A percentile compares a stretch with the other conserved stretches of the same genome.
These are phyloP conservation scores for Trochalopteron elliotii DNA, from an alignment of 2,113 vertebrate species.

Conservation along the genomic window DNA sequence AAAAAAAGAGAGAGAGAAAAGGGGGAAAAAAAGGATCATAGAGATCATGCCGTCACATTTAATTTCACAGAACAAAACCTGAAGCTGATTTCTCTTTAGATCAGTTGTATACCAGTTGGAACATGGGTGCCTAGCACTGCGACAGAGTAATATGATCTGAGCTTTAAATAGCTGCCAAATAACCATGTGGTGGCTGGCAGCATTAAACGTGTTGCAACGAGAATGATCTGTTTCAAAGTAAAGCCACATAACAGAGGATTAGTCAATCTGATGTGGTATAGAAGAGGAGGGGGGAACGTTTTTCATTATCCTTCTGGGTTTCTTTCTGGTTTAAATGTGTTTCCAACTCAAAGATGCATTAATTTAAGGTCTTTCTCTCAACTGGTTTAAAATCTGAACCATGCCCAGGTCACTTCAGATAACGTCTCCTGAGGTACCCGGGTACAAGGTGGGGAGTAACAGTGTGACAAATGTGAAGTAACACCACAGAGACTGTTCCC, in stretches of 20 bases:
- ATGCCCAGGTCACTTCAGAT: background rate
- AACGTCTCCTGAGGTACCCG: background rate
- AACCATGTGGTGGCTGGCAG: slow-evolving; percentile 67
- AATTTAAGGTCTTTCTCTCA: background rate
- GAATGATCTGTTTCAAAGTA: slow-evolving; percentile 66
- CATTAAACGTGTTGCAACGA: slow-evolving; percentile 49
- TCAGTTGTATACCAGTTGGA: slow-evolving; percentile 61
- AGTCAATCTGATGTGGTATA: slow-evolving; percentile 42
- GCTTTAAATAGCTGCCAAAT: slow-evolving; percentile 73
- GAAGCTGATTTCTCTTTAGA: slow-evolving; percentile 63
- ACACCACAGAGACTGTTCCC: background rate
- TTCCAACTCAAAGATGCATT: background rate
- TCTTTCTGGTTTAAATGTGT: slow-evolving; percentile 5
- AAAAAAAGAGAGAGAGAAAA: too few relatives aligned
- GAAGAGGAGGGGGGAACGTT: background rate
- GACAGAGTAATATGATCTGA: slow-evolving; percentile 59
- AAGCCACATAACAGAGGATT: slow-evolving; percentile 54
- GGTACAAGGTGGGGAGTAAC: background rate
- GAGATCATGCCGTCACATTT: slow-evolving; percentile 43
- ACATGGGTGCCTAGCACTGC: slow-evolving; percentile 51
- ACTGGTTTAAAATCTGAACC: background rate
- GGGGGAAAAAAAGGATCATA: background rate
- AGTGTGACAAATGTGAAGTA: background rate
- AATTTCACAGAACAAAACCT: slow-evolving; percentile 66
- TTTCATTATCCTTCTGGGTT: slow-evolving; percentile 36